These are phyloP conservation scores for Podilymbus podiceps DNA, from an alignment of 2,113 vertebrate genomes.

Conservation along the genomic window DNA sequence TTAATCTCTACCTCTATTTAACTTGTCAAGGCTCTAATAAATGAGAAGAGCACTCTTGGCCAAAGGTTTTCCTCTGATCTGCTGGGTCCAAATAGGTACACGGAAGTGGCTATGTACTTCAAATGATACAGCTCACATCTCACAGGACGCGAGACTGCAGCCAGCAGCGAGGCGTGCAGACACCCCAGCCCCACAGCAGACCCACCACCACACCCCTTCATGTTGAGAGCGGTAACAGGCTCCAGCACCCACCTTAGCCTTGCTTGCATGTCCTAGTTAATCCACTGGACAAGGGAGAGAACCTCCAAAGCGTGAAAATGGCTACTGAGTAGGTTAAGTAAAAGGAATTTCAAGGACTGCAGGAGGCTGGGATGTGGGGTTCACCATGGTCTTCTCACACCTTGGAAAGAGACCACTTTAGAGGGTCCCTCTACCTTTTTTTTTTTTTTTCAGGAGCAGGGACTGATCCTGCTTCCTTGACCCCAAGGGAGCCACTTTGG, in stretches of 20 bases:
- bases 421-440: neutral
- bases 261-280: neutral
- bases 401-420: neutral
- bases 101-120: neutral
- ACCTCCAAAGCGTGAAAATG: neutral
- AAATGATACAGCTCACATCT: neutral
- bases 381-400: neutral
- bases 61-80: neutral
- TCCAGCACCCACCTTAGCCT: neutral
- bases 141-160: neutral
- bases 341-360: neutral
- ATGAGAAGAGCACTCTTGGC: neutral
- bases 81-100: neutral
- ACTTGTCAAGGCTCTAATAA: conserved; percentile 54
- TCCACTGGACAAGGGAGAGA: neutral
- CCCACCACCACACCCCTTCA: neutral
- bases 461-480: neutral
- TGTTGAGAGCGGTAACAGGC: neutral
- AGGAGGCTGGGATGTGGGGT: neutral
- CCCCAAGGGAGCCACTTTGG: neutral
- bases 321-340: neutral
- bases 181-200: neutral
- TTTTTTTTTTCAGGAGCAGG: neutral
- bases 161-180: neutral
- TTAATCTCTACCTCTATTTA: conserved; percentile 59